phyloP scores from a whole-genome alignment of 2,113 vertebrate genomes.

The Gymnobelideus leadbeateri region DNA sequence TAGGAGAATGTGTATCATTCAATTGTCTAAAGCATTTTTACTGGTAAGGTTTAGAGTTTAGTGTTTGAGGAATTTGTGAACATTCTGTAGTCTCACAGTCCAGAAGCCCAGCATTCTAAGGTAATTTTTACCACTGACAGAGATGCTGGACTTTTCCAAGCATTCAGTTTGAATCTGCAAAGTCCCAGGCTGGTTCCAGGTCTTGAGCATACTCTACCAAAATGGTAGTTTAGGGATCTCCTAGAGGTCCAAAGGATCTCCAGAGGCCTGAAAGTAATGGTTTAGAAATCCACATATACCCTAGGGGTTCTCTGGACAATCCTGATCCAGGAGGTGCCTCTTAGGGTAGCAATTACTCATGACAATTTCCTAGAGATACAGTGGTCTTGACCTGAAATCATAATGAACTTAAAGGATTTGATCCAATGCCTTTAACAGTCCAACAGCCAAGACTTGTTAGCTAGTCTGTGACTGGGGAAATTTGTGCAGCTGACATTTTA shows the following conservation, averaged over 20 bases:
- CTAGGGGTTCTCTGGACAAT: background rate
- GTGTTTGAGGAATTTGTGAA: background rate
- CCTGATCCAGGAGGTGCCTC: background rate
- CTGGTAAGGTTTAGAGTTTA: background rate
- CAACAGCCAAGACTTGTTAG: background rate
- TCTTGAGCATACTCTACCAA: background rate
- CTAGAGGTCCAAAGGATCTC: background rate
- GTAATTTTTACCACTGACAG: background rate
- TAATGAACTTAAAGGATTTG: background rate
- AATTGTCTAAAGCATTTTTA: background rate
- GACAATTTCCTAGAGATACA: slow-evolving; percentile 9
- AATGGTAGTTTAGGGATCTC: background rate
- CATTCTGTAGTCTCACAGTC: background rate
- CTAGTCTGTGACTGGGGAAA: background rate
- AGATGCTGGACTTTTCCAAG: background rate
- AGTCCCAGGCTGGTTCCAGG: background rate
- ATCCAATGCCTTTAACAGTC: background rate
- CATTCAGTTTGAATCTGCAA: background rate
- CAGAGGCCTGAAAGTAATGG: background rate
- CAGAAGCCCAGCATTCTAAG: background rate
- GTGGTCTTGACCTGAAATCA: background rate
- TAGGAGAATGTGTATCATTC: background rate
- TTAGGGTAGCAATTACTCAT: background rate
- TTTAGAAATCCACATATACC: background rate
- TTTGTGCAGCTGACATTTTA: slow-evolving; percentile 21